A percentile compares a stretch with the other conserved stretches of the same genome.
These are phyloP conservation scores for Galaxea fascicularis DNA, from an alignment of 92 coral and sea anemone genomes.

Conservation along the genomic window DNA sequence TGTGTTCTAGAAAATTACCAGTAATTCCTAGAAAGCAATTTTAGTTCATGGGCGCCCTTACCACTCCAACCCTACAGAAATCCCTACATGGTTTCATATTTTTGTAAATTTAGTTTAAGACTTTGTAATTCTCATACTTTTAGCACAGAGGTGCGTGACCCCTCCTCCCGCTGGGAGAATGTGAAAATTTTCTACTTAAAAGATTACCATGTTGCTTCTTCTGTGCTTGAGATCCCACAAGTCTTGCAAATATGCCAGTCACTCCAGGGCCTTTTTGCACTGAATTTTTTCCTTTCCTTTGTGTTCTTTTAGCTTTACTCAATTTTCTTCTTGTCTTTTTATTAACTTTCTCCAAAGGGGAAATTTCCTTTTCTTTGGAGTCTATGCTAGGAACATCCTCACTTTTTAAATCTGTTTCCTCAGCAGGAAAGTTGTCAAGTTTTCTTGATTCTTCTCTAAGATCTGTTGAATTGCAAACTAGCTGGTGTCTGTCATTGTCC, in stretches of 20 bases:
- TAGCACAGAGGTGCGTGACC: no score
- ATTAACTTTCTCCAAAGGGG: not conserved
- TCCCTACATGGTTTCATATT: no score
- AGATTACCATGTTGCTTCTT: constrained; percentile 21
- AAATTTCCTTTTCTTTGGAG: not conserved
- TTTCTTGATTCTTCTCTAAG: not conserved
- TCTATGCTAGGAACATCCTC: not conserved
- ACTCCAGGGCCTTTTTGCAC: constrained; percentile 36
- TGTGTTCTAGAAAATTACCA: no score
- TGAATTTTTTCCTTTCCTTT: constrained; percentile 40
- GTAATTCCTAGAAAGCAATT: no score
- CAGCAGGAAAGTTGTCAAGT: not conserved
- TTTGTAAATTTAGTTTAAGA: no score
- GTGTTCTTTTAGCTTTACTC: constrained; percentile 36
- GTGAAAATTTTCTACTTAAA: no score
- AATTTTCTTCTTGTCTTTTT: constrained; percentile 28
- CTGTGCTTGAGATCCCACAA: not conserved
- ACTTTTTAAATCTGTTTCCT: not conserved
- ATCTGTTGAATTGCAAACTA: not conserved
- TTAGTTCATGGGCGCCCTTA: no score
- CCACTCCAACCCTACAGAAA: no score
- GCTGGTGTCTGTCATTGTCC: not conserved
- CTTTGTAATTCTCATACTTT: no score
- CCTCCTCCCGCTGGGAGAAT: no score
- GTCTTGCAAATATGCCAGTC: constrained; percentile 56